Evolutionary conservation across 2,888 invertebrate genomes (phyloP).

Genomic region (Miltochrista miniata): DNA sequence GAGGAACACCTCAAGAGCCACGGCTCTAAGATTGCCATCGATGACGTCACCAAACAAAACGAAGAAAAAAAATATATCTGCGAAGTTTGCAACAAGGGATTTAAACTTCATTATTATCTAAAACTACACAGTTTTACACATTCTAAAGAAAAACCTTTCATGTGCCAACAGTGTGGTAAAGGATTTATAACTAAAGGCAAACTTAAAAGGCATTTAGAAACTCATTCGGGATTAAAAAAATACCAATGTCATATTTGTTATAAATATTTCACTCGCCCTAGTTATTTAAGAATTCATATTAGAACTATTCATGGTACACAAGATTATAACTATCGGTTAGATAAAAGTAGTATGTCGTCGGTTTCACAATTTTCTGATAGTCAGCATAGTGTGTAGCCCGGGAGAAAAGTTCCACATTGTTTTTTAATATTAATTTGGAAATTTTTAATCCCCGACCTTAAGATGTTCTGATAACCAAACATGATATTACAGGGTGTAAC

Average conservation of each 20-base stretch:
- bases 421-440: too few species aligned
- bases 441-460: too few species aligned
- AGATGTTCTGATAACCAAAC: too few species aligned
- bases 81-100: conserved; percentile 65
- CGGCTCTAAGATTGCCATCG: conserved; percentile 65
- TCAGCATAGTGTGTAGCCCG: conserved; percentile 23
- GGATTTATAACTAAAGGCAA: conserved; percentile 76
- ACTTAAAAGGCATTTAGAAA: conserved; percentile 70
- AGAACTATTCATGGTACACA: conserved; percentile 74
- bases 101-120: conserved; percentile 72
- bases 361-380: conserved; percentile 9
- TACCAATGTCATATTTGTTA: conserved; percentile 77
- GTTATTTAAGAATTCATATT: conserved; percentile 70
- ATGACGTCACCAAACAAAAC: conserved; percentile 49
- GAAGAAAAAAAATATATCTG: conserved; percentile 71
- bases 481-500: too few species aligned
- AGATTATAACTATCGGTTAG: conserved; percentile 50
- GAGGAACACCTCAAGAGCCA: conserved; percentile 75
- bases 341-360: conserved; percentile 3
- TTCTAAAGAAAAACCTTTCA: conserved; percentile 72
- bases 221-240: conserved; percentile 70
- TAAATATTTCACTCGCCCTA: conserved; percentile 73
- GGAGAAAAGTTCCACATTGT: too few species aligned
- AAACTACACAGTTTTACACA: conserved; percentile 75
- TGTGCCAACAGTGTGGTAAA: conserved; percentile 75